A percentile compares a stretch with the other conserved stretches of the same genome.
Conservation (phyloP, 2,797 vertebrate species). For the Sciaenops ocellatus region DNA sequence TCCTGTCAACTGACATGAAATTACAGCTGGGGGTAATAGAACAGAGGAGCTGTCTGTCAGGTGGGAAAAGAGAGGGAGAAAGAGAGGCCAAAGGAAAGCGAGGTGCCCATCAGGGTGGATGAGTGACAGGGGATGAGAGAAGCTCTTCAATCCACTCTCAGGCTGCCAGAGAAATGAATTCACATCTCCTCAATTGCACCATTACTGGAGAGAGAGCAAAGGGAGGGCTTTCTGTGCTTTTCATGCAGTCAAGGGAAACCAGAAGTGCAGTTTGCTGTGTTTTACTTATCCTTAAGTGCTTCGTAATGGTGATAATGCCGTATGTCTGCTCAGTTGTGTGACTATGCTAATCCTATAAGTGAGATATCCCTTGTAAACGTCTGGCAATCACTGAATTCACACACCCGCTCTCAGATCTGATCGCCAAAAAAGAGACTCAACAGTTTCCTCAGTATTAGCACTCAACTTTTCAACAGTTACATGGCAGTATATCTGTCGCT, state of each 20-base stretch:
- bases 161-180: constrained; percentile 69
- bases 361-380: constrained; percentile 51
- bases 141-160: constrained; percentile 71
- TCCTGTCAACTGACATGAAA: constrained; percentile 69
- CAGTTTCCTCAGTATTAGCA: constrained; percentile 27
- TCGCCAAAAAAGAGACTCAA: constrained; percentile 39
- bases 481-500: constrained; percentile 19
- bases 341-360: constrained; percentile 63
- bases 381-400: constrained; percentile 53
- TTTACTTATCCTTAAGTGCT: constrained; percentile 64
- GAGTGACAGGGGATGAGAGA: constrained; percentile 76
- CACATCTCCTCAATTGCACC: constrained; percentile 65
- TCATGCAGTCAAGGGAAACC: constrained; percentile 40
- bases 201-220: constrained; percentile 55
- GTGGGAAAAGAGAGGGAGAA: constrained; percentile 31
- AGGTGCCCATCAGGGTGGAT: constrained; percentile 63
- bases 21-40: constrained; percentile 69
- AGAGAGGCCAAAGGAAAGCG: constrained; percentile 48
- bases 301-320: constrained; percentile 50
- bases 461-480: constrained; percentile 18
- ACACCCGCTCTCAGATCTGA: constrained; percentile 39
- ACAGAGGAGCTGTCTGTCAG: constrained; percentile 70
- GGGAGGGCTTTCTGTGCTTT: constrained; percentile 49
- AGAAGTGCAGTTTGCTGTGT: constrained; percentile 46
- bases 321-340: constrained; percentile 45